Evolutionary conservation across 2,888 invertebrate species (phyloP), one percentile per base, ranked within the genome.

Genomic region (Isotomurus palustris): DNA sequence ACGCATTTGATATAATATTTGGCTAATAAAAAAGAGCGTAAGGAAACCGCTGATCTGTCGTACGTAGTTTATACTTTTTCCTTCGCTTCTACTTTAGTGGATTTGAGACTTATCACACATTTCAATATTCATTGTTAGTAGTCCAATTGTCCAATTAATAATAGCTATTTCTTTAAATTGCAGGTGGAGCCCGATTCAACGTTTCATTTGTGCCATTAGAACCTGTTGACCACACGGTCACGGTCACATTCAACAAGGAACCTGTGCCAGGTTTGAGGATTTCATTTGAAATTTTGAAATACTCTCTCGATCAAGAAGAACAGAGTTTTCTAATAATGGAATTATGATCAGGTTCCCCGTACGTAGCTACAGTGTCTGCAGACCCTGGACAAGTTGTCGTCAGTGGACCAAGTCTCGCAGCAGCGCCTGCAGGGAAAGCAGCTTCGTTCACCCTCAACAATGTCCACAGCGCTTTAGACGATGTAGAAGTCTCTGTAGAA

Each of bases 161-260:
- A n/a, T n/a, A n/a, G n/a, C n/a, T n/a, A n/a, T n/a, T n/a, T n/a
- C n/a, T n/a, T n/a, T n/a, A 17, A 27, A 25, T 35, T n/a, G 28
- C 35, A 65, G 65, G 70, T 3, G 70, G 86, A 75, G 87, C 84
- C 43, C 83, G 90, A 73, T 99, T 97, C 78, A 88, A 92, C 64
- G 97, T 97, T 58, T 93, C 94, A 71, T 99, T 97, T 76, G 87
- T 93, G 64, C 96, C 97, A 51, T 88, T 91, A 28, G 91, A 93
- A 76, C 85, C 91, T 32, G 91, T 91, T 74, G 89, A 92, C 75
- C 96, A 97, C 78, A 84, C 90, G 60, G 91, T 97, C 71, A 93
- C 93, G 79, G 95, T 99, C 62, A 92, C 93, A 59, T 99, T 99
- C 78, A 99, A 97, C 78, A 93, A 94, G 78, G 84, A 88, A 75